Conservation (phyloP, 2,113 vertebrate species). For the Crocuta crocuta region DNA sequence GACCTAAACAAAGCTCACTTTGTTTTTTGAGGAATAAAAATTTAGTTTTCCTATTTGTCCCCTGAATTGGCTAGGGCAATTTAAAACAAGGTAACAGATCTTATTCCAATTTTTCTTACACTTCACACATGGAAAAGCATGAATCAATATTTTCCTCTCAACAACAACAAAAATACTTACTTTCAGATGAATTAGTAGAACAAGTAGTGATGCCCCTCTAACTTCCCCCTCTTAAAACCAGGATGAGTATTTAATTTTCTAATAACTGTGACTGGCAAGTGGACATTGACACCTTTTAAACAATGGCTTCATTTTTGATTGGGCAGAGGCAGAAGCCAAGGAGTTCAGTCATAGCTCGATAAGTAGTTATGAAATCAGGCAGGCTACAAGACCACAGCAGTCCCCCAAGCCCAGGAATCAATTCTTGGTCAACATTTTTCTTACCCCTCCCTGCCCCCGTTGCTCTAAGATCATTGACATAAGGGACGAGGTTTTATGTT, state of each 20-base stretch:
- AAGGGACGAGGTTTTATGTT: neutral
- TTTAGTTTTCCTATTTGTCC: neutral
- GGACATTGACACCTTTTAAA: neutral
- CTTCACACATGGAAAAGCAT: neutral
- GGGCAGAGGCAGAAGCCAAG: neutral
- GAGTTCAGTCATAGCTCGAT: neutral
- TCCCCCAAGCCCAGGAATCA: neutral
- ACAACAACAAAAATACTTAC: neutral
- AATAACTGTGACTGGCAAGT: neutral
- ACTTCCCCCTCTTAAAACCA: neutral
- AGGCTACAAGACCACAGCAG: fast-evolving
- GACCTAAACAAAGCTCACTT: neutral
- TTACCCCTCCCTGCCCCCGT: neutral
- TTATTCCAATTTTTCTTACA: neutral
- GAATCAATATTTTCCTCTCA: neutral
- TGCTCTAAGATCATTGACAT: neutral
- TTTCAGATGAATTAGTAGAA: neutral
- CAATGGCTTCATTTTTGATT: neutral
- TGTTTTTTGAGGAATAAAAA: neutral
- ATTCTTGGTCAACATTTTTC: neutral
- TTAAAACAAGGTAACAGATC: neutral
- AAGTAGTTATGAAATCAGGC: neutral
- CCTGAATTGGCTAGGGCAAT: neutral
- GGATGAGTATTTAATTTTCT: neutral
- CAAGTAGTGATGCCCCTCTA: neutral